A percentile compares a stretch with the other conserved stretches of the same genome.
Conservation (phyloP, 2,113 vertebrate genomes). For the Erythrocercus mccallii region DNA sequence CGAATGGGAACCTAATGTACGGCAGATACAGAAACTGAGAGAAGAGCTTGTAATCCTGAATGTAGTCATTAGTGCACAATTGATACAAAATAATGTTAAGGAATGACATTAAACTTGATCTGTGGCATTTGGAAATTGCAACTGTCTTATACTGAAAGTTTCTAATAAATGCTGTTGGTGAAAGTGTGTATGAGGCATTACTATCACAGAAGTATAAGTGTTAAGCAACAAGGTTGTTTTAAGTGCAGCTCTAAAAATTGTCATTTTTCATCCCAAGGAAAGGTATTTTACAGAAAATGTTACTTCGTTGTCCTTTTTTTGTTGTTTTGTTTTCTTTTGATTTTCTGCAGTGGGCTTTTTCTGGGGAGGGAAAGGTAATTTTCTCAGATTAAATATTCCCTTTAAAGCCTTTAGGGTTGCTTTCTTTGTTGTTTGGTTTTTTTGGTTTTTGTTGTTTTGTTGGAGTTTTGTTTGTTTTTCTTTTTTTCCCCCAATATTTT, state of each 20-base stretch:
- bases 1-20: not conserved
- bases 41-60: not conserved
- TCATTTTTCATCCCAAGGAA: not conserved
- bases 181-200: not conserved
- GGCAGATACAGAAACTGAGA: not conserved
- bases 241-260: not conserved
- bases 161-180: not conserved
- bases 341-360: not conserved
- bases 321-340: not conserved
- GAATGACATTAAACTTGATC: not conserved
- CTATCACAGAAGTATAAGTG: not conserved
- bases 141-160: not conserved
- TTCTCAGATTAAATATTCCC: not conserved
- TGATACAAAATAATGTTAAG: not conserved
- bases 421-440: not conserved
- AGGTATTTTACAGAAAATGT: not conserved
- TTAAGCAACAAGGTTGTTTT: not conserved
- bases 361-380: not conserved
- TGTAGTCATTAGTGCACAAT: not conserved
- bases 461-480: not conserved
- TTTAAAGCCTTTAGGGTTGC: not conserved
- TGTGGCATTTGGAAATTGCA: not conserved
- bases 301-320: not conserved
- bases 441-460: not conserved
- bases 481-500: no score